phyloP scores from a whole-genome alignment of 2,888 invertebrate genomes.

The Eledone cirrhosa region DNA sequence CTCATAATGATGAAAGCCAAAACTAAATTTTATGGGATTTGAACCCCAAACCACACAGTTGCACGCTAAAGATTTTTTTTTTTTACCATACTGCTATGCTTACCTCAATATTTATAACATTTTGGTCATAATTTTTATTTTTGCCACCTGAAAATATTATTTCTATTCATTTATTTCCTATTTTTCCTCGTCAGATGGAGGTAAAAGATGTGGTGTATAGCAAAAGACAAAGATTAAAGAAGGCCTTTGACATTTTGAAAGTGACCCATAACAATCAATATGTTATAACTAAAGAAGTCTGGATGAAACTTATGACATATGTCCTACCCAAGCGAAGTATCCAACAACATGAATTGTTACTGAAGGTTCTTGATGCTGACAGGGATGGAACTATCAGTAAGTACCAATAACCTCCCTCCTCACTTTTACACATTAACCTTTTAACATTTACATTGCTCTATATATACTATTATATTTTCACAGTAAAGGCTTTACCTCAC shows the following conservation, averaged over 20 bases:
- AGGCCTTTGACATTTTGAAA: constrained; percentile 66
- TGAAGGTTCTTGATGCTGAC: constrained; percentile 66
- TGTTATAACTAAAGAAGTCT: constrained; percentile 57
- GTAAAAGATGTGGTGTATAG: constrained; percentile 58
- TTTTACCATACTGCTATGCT: too few relatives aligned
- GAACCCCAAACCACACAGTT: too few relatives aligned
- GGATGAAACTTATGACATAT: constrained; percentile 61
- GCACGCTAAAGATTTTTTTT: too few relatives aligned
- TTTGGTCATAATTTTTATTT: not conserved
- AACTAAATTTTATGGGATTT: too few relatives aligned
- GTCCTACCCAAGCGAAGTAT: constrained; percentile 57
- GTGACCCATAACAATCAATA: constrained; percentile 41
- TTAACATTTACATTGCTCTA: too few relatives aligned
- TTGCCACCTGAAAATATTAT: not conserved
- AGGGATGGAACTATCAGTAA: constrained; percentile 55
- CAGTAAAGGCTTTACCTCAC: too few relatives aligned
- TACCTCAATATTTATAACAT: not conserved
- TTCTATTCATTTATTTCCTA: not conserved
- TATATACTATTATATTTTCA: too few relatives aligned
- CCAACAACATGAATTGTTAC: constrained; percentile 62
- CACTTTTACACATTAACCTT: too few relatives aligned
- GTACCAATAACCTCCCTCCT: not conserved
- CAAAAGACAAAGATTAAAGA: constrained; percentile 64
- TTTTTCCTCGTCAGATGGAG: constrained; percentile 52
- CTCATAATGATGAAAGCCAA: too few relatives aligned